Evolutionary conservation across 2,888 invertebrate species (phyloP), one percentile per base, ranked within the genome.

Genomic region (Orgyia antiqua): DNA sequence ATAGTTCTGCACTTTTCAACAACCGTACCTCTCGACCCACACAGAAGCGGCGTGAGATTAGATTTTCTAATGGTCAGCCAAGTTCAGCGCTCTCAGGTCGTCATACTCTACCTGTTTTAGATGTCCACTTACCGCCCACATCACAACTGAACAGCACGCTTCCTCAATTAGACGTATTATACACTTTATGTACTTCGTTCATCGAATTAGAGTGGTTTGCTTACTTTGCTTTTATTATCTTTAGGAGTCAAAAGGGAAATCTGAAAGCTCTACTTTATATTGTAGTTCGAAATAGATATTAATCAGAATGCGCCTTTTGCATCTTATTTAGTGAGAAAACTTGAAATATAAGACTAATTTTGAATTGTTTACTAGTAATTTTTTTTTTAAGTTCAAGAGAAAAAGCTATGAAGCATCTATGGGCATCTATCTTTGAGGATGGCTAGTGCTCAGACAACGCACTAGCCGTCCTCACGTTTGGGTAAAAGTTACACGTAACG

Each of bases 41-140:
- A 64, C 67, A 68, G 64, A 58, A 67, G 68, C 63, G 48, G 55
- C 45, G 41, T 43, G 38, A 63, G 65, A 66, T 68, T 66, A 65
- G 56, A 64, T 68, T 68, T 68, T 64, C 63, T 68, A 63, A 68
- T 68, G 64, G 62, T 58, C 58, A 54, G 50, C 56, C 42, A 54
- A 57, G 65, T 64, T 65, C 64, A 62, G 46, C 61, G 58, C 58
- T 65, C 67, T 55, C 47, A n/a, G 58, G 63, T 63, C 57, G 53
- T 42, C 34, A 39, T 44, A 57, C 42, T 46, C 45, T 28, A 26
- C 35, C 11, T 13, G 29, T 45, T 45, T 20, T 9, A 31, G 36
- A 33, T 20, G 51, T 39, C 39, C 28, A 11, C 31, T 36, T 21
- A 27, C 27, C 36, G 13, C 23, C 33, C n/a, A 15, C 33, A 30